Evolutionary conservation across 2,888 invertebrate species (phyloP).

Genomic region (Tiphia femorata): DNA sequence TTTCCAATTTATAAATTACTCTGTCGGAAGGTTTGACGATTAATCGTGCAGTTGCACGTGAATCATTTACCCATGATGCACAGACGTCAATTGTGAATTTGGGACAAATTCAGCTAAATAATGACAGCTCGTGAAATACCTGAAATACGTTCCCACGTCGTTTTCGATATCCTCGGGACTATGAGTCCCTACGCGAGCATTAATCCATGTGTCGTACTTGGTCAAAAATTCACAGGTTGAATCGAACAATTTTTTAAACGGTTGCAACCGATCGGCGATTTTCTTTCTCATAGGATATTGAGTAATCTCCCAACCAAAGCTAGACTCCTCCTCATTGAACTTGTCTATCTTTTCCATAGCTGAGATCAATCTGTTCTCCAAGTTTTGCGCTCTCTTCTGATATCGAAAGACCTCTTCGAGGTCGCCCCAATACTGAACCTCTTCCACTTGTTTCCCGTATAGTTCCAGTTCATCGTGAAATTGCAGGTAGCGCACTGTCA

Average conservation of each 20-base stretch:
- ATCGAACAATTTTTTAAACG: constrained; percentile 90
- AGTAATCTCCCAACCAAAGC: constrained; percentile 91
- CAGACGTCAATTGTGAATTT: too few species aligned
- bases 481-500: constrained; percentile 77
- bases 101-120: too few species aligned
- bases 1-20: constrained; percentile 90
- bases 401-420: constrained; percentile 86
- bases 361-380: constrained; percentile 81
- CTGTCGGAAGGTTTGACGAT: too few species aligned
- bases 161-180: constrained; percentile 93
- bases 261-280: constrained; percentile 83
- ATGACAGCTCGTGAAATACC: too few species aligned
- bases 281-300: constrained; percentile 88
- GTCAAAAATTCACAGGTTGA: constrained; percentile 86
- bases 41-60: too few species aligned
- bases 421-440: constrained; percentile 88
- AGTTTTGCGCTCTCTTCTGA: constrained; percentile 80
- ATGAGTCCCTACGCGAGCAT: constrained; percentile 80
- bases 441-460: constrained; percentile 85
- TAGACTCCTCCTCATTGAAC: constrained; percentile 91
- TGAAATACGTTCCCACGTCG: constrained; percentile 75
- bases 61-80: too few species aligned
- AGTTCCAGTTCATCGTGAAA: constrained; percentile 87
- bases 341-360: constrained; percentile 88
- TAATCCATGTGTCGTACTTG: constrained; percentile 89